Base-by-base conservation (phyloP, 2,888 invertebrate genomes). In the Mesoligia furuncula region DNA sequence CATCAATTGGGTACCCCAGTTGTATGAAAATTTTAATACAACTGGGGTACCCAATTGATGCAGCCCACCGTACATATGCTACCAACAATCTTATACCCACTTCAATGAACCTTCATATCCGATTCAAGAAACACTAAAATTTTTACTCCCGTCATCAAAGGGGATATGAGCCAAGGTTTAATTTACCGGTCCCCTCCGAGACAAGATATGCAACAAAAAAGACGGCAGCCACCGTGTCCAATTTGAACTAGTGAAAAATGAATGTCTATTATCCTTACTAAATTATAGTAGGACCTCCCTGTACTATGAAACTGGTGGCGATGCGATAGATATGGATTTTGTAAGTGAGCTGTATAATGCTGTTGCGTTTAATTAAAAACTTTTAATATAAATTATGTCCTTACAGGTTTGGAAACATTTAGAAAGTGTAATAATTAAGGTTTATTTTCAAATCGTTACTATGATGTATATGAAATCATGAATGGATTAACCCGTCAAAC, bases 161-260 rank as follows among this genome's bases (percentile, higher is more conserved):
- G 87, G 81, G 81, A 85, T 80, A 79, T 79, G 82, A 85, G 80
- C 84, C 86, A 89, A 90, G 92, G 91, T 93, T 91, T 94, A 95
- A 94, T 94, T 94, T 94, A 92, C 91, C 91, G 89, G 84, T 85
- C 88, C 88, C 88, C 90, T 91, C 92, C 90, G 79, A 83, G 74
- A 61, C 75, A 86, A 84, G 85, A 87, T 87, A 93, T 93, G 92
- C 93, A 93, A 90, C 92, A 94, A 95, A 95, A 94, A 94, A 93
- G 87, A 85, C 82, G 89, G 90, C 91, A 91, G 89, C 92, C 93
- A 92, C 93, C 95, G 93, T 93, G 91, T 93, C 95, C 93, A 95
- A 95, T 95, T 93, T 92, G 93, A 92, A 92, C 92, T 93, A 93
- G 95, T 95, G 95, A 95, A 95, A 95, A 95, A 95, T 95, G 95